Evolutionary conservation across 2,113 vertebrate genomes (phyloP).

Genomic region (Smithornis capensis): DNA sequence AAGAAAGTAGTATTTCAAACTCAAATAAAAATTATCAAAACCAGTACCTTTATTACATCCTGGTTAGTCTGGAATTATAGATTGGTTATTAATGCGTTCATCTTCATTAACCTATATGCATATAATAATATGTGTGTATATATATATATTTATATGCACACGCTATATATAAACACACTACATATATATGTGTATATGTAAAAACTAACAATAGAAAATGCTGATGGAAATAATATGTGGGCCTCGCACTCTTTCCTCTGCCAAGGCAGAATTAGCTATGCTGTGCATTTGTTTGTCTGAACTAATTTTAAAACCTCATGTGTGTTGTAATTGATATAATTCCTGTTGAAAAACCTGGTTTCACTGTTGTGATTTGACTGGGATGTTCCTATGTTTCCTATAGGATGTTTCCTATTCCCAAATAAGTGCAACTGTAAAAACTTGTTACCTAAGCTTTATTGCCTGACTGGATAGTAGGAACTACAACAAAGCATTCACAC

Average conservation of each 20-base stretch:
- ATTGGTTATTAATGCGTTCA: background rate
- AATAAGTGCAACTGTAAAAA: background rate
- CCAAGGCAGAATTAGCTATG: background rate
- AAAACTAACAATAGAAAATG: background rate
- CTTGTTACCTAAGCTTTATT: background rate
- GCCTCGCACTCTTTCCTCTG: background rate
- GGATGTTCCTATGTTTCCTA: background rate
- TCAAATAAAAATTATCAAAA: background rate
- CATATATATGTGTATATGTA: background rate
- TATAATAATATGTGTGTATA: background rate
- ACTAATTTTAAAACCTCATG: background rate
- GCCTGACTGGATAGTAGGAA: background rate
- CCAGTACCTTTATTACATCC: background rate
- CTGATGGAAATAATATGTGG: background rate
- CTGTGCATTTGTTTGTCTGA: background rate
- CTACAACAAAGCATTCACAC: background rate
- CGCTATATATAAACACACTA: background rate
- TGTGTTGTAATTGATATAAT: background rate
- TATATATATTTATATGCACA: background rate
- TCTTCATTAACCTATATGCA: background rate
- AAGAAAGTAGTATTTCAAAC: conserved; percentile 18
- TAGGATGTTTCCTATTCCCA: background rate
- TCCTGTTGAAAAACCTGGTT: background rate
- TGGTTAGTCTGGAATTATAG: background rate
- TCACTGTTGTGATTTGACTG: background rate